Base-by-base conservation (phyloP, 2,113 vertebrate species). In the Pelvicachromis taeniatus region DNA sequence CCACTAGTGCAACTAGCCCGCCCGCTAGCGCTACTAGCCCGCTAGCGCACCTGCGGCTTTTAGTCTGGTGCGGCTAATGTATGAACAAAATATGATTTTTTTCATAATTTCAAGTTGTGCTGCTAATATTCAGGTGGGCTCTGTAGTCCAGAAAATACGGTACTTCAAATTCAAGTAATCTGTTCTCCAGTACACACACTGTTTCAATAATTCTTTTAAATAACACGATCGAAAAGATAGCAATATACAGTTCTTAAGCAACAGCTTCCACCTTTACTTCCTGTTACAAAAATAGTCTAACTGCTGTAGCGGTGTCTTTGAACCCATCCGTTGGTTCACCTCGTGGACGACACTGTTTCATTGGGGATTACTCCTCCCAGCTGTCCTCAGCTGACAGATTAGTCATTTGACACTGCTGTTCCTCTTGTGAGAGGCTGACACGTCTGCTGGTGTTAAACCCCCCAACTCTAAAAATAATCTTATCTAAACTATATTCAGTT, bases 381-480 rank as follows among this genome's bases (percentile, higher is more conserved):
- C 90, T 91, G 89, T 80, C 63, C 80, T 80, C 17, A 31, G 85
- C 58, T 85, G 82, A 92, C 78, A 38, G 91, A 91, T 88, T 54
- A 29, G 88, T n/a, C 85, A 91, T 31, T 50, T 50, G 88, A 92
- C 85, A 91, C 89, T 13, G 23, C 40, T 5, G 85, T 33, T 65
- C 73, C 81, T 35, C 78, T 42, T 12, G 4, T 78, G 83, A 48
- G 14, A 68, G n/a, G 42, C 87, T 59, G 61, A 81, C 87, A 91
- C 82, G 87, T 87, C 75, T 65, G 10, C 35, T 23, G 61, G 6
- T 65, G 61, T 40, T 65, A 21, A 65, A 40, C 10, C 19, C 77
- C n/a, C 55, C 86, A 54, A 87, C 70, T 88, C 90, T 85, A 90
- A 83, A 91, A 91, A 92, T 92, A 94, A 45, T 23, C 70, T 54